These are phyloP conservation scores for Allacma fusca DNA, from an alignment of 2,888 invertebrate genomes.

Conservation along the genomic window DNA sequence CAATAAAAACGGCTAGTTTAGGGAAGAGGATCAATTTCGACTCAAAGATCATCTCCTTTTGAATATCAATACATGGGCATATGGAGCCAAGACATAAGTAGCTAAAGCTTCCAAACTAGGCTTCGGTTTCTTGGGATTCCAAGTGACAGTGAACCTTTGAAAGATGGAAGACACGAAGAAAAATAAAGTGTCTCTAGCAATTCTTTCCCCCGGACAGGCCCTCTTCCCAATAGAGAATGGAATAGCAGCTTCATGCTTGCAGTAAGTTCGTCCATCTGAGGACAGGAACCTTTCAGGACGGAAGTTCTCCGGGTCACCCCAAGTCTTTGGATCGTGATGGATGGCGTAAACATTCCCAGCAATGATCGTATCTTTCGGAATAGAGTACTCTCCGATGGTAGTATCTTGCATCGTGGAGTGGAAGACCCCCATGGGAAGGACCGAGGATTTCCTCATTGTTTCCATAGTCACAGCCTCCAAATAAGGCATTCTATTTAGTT, in stretches of 20 bases:
- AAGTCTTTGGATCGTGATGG: neutral
- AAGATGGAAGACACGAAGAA: neutral
- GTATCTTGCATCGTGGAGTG: neutral
- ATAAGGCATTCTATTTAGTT: slow-evolving; percentile 13
- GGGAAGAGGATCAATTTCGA: too few relatives aligned
- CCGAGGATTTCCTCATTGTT: slow-evolving; percentile 14
- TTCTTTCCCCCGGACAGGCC: neutral
- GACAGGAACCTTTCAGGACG: neutral
- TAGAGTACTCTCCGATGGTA: neutral
- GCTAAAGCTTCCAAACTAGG: neutral
- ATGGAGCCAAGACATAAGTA: neutral
- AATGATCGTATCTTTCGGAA: slow-evolving; percentile 15
- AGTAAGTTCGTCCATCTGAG: neutral
- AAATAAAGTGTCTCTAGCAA: neutral
- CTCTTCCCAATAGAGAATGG: neutral
- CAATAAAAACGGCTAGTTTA: too few relatives aligned
- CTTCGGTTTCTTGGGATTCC: neutral
- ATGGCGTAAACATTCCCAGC: neutral
- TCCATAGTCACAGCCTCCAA: slow-evolving; percentile 3
- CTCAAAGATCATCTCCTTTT: too few relatives aligned
- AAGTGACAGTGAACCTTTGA: neutral
- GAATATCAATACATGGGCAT: neutral
- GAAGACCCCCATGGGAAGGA: slow-evolving; percentile 17
- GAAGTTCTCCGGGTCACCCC: slow-evolving; percentile 5
- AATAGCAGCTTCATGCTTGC: neutral